Base-by-base conservation (phyloP, 2,113 vertebrate genomes). In the Myxocyprinus asiaticus region DNA sequence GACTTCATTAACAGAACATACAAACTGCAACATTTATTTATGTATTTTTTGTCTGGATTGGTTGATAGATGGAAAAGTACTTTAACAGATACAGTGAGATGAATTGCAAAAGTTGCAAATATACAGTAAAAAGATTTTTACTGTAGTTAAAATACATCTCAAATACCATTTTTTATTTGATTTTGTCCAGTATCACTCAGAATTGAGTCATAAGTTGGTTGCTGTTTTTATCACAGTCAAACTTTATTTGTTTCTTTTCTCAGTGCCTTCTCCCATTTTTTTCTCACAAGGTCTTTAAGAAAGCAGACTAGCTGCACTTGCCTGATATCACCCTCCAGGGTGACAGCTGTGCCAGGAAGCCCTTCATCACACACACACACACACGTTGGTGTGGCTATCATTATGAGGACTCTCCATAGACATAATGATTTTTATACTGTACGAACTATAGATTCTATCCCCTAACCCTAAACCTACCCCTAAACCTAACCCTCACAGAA, bases 261-360 rank as follows among this genome's bases (percentile, higher is more conserved):
- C 7, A 9, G 1, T 7, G 53, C 65, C 63, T 55, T 63, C 63
- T 74, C 58, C 81, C 53, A 51, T 33, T 48, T 43, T 79, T 80
- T 83, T 86, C 72, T 86, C 66, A 63, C 58, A 77, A 9, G 61
- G 67, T 48, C 56, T 59, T 78, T 77, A 65, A 76, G 73, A 67
- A 79, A 63, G 85, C 78, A 81, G 45, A 86, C 81, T 83, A 82
- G 77, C 82, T 87, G 80, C 70, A 62, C 59, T 83, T 61, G 48
- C 83, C 83, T 85, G 77, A 91, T 92, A 91, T 92, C 93, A 75
- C 64, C 76, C 88, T 88, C 86, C 85, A 89, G 85, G 58, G 88
- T 90, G 91, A 92, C 94, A 94, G 93, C 93, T 94, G 94, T 92
- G 88, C 78, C 81, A 82, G 83, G 79, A 77, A 76, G 62, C 48